These are phyloP conservation scores for Macrobrachium nipponense DNA, from an alignment of 1,140 invertebrate genomes.

Conservation along the genomic window DNA sequence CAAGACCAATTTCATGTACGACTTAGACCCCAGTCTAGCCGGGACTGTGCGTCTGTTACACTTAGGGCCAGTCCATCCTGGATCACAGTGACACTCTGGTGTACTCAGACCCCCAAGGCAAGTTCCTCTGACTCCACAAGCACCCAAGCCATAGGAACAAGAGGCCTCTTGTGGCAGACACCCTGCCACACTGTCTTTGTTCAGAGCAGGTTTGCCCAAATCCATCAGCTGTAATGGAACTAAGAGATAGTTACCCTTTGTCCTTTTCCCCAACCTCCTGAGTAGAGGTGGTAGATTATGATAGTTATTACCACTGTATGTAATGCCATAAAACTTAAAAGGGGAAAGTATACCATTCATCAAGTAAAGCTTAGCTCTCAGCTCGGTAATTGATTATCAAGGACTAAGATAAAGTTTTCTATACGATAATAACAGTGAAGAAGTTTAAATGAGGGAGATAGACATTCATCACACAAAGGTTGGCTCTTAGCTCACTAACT, in stretches of 20 bases:
- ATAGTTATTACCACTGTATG: not conserved
- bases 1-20: not conserved
- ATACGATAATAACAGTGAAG: too few relatives aligned
- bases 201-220: not conserved
- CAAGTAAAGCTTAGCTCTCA: too few relatives aligned
- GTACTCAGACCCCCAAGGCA: not conserved
- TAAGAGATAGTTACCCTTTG: not conserved
- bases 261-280: not conserved
- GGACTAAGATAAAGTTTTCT: too few relatives aligned
- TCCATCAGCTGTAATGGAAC: not conserved
- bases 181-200: not conserved
- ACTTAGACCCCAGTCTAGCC: not conserved
- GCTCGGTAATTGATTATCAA: too few relatives aligned
- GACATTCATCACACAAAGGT: too few relatives aligned
- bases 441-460: too few relatives aligned
- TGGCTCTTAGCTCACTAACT: too few relatives aligned
- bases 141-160: not conserved
- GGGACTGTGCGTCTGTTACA: not conserved
- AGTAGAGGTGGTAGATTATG: not conserved
- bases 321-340: too few relatives aligned
- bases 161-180: not conserved
- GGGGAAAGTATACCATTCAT: too few relatives aligned
- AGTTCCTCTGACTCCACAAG: not conserved
- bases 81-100: not conserved
- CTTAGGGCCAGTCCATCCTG: not conserved